Percentiles rank a stretch among this genome's conserved stretches.
phyloP scores from a whole-genome alignment of 2,113 vertebrate species.

The Arvicanthis niloticus region DNA sequence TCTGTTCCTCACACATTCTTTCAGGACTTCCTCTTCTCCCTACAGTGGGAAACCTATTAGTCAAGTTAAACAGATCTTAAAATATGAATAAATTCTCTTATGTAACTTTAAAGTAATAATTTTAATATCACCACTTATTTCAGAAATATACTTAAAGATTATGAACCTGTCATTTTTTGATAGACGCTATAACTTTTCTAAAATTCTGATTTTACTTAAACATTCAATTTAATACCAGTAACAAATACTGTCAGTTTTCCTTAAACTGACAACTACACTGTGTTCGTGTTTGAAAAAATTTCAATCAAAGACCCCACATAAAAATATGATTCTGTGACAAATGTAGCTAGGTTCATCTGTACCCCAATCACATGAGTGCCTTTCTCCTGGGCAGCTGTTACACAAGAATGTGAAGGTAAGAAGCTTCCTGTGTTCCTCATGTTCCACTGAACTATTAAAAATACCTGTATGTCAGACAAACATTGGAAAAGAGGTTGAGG shows the following conservation, averaged over 20 bases:
- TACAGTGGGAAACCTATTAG: not conserved
- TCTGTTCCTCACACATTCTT: not conserved
- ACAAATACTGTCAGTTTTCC: slow-evolving; percentile 26
- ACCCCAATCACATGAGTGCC: not conserved
- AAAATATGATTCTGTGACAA: not conserved
- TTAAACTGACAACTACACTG: slow-evolving; percentile 24
- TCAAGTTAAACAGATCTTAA: slow-evolving; percentile 29
- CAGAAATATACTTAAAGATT: slow-evolving; percentile 43
- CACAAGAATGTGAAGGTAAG: too few species aligned
- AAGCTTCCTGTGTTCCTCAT: not conserved
- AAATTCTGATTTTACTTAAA: slow-evolving; percentile 56
- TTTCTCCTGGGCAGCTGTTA: not conserved
- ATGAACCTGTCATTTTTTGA: not conserved
- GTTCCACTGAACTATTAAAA: not conserved
- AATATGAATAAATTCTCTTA: not conserved
- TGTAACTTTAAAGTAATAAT: not conserved
- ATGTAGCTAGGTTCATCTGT: not conserved
- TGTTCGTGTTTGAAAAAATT: slow-evolving; percentile 2
- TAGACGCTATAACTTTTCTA: slow-evolving; percentile 17
- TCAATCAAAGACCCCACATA: not conserved
- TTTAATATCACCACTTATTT: slow-evolving; percentile 16
- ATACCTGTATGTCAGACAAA: too few species aligned
- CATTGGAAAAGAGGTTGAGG: too few species aligned
- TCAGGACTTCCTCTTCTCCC: not conserved
- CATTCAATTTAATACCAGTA: slow-evolving; percentile 37